Conservation (phyloP, 2,888 invertebrate genomes). For the Tryphoninae sp. region DNA sequence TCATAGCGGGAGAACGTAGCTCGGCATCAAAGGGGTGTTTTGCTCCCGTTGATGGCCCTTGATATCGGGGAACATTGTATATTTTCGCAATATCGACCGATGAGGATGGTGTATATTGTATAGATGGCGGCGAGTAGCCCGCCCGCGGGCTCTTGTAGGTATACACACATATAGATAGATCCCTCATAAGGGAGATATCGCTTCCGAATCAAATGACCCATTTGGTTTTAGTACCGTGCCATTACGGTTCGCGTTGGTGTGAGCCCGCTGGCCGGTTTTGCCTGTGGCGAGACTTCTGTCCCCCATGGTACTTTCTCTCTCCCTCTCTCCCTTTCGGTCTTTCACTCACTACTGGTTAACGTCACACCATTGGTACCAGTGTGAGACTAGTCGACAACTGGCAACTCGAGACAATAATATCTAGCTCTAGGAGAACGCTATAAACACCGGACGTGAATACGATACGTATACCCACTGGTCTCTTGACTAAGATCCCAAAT, state of each 20-base stretch:
- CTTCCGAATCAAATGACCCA: slow-evolving; percentile 81
- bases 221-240: slow-evolving; percentile 79
- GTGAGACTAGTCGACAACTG: slow-evolving; percentile 63
- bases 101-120: slow-evolving; percentile 59
- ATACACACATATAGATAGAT: slow-evolving; percentile 67
- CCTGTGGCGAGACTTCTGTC: slow-evolving; percentile 41
- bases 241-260: slow-evolving; percentile 78
- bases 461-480: slow-evolving; percentile 39
- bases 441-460: slow-evolving; percentile 25
- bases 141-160: slow-evolving; percentile 65
- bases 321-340: slow-evolving; percentile 20
- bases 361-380: slow-evolving; percentile 53
- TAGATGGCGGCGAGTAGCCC: slow-evolving; percentile 63
- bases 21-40: slow-evolving; percentile 66
- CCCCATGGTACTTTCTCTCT: slow-evolving; percentile 23
- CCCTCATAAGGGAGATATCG: slow-evolving; percentile 80
- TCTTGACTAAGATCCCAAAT: slow-evolving; percentile 55
- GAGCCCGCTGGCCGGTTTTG: slow-evolving; percentile 71
- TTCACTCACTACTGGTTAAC: slow-evolving; percentile 52
- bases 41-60: slow-evolving; percentile 70
- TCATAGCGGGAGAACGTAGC: slow-evolving; percentile 63
- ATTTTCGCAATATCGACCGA: slow-evolving; percentile 74
- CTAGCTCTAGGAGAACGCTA: slow-evolving; percentile 49
- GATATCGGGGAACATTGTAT: slow-evolving; percentile 76
- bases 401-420: slow-evolving; percentile 64